Conservation (phyloP, 2,113 vertebrate species). For the Suricata suricatta region DNA sequence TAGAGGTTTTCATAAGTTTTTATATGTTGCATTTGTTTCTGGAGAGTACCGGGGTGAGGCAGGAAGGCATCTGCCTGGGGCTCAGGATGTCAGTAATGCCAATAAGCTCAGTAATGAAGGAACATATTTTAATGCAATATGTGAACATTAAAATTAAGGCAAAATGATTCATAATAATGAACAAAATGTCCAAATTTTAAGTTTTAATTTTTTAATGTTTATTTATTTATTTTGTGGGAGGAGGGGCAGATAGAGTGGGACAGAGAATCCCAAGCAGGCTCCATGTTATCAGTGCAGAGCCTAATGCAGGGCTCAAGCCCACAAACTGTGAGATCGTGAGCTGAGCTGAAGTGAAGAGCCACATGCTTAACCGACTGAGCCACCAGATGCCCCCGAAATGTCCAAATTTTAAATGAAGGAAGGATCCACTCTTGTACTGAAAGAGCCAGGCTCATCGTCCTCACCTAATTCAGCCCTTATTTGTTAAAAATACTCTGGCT, state of each 20-base stretch:
- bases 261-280: too few species aligned
- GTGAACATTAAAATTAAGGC: not conserved
- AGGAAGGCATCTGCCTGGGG: not conserved
- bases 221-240: too few species aligned
- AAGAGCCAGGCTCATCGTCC: not conserved
- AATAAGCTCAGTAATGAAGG: not conserved
- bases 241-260: too few species aligned
- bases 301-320: too few species aligned
- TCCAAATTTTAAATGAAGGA: not conserved
- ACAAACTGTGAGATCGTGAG: too few species aligned
- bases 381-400: not conserved
- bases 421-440: too few species aligned
- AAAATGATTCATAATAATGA: not conserved
- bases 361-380: too few species aligned
- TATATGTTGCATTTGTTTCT: not conserved
- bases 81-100: not conserved
- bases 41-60: not conserved
- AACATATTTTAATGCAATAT: not conserved
- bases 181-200: not conserved
- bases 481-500: not conserved
- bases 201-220: too few species aligned
- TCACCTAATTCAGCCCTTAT: fast-evolving
- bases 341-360: too few species aligned
- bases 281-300: too few species aligned
- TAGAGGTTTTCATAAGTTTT: not conserved